Conservation (phyloP, 2,797 vertebrate genomes). For the Myripristis jacobus region DNA sequence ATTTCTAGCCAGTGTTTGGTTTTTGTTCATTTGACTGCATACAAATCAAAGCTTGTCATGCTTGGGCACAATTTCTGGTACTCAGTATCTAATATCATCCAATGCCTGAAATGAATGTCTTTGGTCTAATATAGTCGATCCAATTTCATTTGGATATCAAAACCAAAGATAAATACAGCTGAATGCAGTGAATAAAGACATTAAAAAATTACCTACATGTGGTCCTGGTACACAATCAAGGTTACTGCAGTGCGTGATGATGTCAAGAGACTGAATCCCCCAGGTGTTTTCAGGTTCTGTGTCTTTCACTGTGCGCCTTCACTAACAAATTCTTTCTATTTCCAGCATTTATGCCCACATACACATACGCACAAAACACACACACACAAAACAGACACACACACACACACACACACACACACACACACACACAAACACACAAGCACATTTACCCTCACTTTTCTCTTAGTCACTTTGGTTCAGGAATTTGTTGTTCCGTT, state of each 20-base stretch:
- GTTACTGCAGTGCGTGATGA: conserved; percentile 36
- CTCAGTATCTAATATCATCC: conserved; percentile 59
- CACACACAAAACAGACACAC: conserved; percentile 38
- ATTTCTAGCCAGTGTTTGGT: conserved; percentile 57
- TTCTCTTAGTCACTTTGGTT: conserved; percentile 78
- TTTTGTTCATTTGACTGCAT: conserved; percentile 62
- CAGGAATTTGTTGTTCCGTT: conserved; percentile 83
- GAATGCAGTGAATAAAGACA: conserved; percentile 42
- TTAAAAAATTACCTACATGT: conserved; percentile 37
- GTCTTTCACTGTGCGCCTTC: conserved; percentile 5
- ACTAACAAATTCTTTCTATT: neutral
- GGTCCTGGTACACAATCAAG: conserved; percentile 43
- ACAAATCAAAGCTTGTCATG: conserved; percentile 64
- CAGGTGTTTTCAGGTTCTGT: neutral
- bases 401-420: conserved; percentile 37
- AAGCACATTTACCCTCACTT: conserved; percentile 61
- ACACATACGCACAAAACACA: conserved; percentile 34
- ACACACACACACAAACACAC: conserved; percentile 32
- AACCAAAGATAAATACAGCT: conserved; percentile 48
- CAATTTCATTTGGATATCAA: conserved; percentile 60
- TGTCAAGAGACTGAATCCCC: conserved; percentile 38
- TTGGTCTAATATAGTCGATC: conserved; percentile 62
- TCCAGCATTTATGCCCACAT: neutral
- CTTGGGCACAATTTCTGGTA: conserved; percentile 49
- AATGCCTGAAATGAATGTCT: conserved; percentile 65